A percentile compares a stretch with the other conserved stretches of the same genome.
These are phyloP conservation scores for Pogonophryne albipinna DNA, from an alignment of 2,797 vertebrate species.

Conservation along the genomic window DNA sequence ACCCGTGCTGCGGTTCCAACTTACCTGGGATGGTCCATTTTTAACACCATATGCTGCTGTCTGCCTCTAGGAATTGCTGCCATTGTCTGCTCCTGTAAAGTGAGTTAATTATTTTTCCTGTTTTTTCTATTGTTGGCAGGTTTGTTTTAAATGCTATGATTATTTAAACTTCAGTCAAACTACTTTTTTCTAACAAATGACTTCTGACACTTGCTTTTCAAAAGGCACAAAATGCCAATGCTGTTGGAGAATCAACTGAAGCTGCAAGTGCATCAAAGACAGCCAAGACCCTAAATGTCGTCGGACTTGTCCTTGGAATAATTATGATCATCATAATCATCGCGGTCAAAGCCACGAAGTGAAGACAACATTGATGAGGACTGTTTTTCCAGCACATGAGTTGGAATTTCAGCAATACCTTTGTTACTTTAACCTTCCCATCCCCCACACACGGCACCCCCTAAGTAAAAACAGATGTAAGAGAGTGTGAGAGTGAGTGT, in stretches of 20 bases:
- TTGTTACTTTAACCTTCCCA: not conserved
- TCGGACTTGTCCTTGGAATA: conserved; percentile 70
- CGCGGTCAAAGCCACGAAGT: not conserved
- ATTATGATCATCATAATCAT: conserved; percentile 51
- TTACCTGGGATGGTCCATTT: conserved; percentile 79
- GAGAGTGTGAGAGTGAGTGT: not conserved
- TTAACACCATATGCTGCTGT: conserved; percentile 80
- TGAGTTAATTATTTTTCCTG: not conserved
- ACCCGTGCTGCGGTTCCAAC: conserved; percentile 22
- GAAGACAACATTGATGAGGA: not conserved
- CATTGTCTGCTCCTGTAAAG: conserved; percentile 66
- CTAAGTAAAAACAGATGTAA: conserved; percentile 32
- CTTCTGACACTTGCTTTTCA: conserved; percentile 24
- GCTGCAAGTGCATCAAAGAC: conserved; percentile 71
- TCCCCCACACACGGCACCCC: not conserved
- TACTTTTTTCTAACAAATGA: not conserved
- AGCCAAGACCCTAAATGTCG: conserved; percentile 77
- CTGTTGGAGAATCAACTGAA: conserved; percentile 22
- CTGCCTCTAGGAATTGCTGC: conserved; percentile 80
- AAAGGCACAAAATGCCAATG: conserved; percentile 72
- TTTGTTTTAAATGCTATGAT: not conserved
- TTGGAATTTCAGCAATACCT: conserved; percentile 9
- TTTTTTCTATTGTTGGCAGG: not conserved
- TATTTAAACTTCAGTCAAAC: not conserved
- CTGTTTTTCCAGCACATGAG: not conserved